These are phyloP conservation scores for Aradus depressus DNA, from an alignment of 2,888 invertebrate species.

Conservation along the genomic window DNA sequence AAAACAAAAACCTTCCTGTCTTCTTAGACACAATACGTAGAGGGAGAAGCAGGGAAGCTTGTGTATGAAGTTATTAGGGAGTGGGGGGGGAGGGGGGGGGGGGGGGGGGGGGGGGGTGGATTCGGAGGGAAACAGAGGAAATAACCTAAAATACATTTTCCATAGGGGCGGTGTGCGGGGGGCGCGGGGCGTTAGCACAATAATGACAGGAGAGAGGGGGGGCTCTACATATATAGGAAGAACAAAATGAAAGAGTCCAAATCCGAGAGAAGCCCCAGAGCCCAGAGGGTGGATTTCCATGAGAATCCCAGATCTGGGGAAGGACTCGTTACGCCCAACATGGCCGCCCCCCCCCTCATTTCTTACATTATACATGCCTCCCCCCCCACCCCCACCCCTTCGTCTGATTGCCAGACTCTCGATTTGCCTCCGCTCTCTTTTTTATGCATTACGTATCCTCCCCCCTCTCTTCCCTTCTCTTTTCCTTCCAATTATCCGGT, in stretches of 20 bases:
- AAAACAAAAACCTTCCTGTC: conserved; percentile 2
- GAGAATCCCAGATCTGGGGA: conserved; percentile 4
- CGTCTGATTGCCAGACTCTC: conserved; percentile 12
- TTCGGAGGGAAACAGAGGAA: conserved; percentile 4
- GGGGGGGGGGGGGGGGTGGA: conserved; percentile 7
- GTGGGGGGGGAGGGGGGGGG: not conserved
- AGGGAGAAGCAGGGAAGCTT: not conserved
- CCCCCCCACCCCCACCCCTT: conserved; percentile 5
- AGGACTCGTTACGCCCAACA: conserved; percentile 12
- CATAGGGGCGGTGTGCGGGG: not conserved
- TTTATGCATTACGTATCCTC: conserved; percentile 17
- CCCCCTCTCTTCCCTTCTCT: conserved; percentile 2
- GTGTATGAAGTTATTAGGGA: not conserved
- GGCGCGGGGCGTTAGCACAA: conserved; percentile 16
- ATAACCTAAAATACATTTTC: not conserved
- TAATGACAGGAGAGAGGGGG: conserved; percentile 7
- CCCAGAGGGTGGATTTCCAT: conserved; percentile 14
- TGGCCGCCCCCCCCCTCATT: conserved; percentile 17
- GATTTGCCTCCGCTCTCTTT: conserved; percentile 9
- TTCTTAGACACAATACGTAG: too few relatives aligned
- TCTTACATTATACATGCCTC: conserved; percentile 19
- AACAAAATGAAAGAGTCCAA: conserved; percentile 18
- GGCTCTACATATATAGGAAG: conserved; percentile 7
- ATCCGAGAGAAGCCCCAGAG: conserved; percentile 6
- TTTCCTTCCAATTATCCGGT: conserved; percentile 9